phyloP scores from a whole-genome alignment of 2,888 invertebrate species.

The Hydrotaea cyrtoneurina region DNA sequence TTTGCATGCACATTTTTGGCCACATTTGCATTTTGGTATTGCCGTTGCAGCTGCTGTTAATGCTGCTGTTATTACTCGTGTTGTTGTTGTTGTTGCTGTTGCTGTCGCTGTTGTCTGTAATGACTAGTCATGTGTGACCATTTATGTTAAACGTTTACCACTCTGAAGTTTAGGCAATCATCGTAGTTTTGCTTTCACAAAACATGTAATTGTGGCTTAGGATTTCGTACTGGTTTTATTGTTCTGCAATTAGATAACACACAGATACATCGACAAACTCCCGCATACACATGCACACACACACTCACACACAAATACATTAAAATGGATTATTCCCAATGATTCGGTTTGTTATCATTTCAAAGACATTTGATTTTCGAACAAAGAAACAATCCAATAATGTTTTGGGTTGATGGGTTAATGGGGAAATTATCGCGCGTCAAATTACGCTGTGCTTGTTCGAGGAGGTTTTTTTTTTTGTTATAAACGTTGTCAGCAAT shows the following conservation, averaged over 20 bases:
- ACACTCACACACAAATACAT: not conserved
- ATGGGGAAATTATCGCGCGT: too few species aligned
- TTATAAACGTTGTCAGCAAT: too few species aligned
- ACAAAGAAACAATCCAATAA: not conserved
- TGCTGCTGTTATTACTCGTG: not conserved
- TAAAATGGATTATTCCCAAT: not conserved
- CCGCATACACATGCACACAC: not conserved
- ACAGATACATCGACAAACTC: not conserved
- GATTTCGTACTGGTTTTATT: constrained; percentile 6
- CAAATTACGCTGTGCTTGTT: too few species aligned
- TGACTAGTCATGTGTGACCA: constrained; percentile 52
- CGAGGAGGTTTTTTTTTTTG: too few species aligned
- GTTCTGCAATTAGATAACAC: constrained; percentile 21
- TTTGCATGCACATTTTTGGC: constrained; percentile 12
- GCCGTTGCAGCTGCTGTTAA: not conserved
- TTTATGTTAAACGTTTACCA: constrained; percentile 50
- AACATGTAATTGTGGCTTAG: constrained; percentile 30
- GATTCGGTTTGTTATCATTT: not conserved
- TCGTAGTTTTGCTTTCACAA: constrained; percentile 25
- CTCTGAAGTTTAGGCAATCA: constrained; percentile 25
- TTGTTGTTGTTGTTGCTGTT: not conserved
- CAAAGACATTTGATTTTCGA: not conserved
- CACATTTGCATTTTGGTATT: constrained; percentile 33
- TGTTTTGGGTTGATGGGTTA: too few species aligned
- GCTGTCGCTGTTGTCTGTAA: constrained; percentile 10